phyloP scores from a whole-genome alignment of 2,797 vertebrate genomes.

The Poeciliopsis paucimaculata region DNA sequence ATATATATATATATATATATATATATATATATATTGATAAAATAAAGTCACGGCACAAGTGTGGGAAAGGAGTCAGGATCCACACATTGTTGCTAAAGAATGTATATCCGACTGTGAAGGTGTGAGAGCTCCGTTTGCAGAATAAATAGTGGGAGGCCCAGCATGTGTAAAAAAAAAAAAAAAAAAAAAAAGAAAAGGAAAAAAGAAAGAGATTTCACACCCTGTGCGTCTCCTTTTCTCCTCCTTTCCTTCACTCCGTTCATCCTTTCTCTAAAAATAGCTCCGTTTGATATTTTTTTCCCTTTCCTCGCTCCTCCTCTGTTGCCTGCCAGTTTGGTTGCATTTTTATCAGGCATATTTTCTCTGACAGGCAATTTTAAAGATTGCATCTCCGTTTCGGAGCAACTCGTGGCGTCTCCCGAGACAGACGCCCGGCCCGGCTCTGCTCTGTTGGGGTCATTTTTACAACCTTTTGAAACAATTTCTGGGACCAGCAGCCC shows the following conservation, averaged over 20 bases:
- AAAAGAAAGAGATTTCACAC: constrained; percentile 26
- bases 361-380: constrained; percentile 66
- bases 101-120: not conserved
- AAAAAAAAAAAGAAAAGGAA: too few species aligned
- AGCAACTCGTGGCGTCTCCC: constrained; percentile 31
- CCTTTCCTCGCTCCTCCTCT: not conserved
- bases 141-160: not conserved
- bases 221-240: not conserved
- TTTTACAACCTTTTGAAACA: constrained; percentile 38
- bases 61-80: constrained; percentile 1
- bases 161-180: constrained; percentile 14
- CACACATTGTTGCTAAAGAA: not conserved
- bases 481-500: constrained; percentile 21
- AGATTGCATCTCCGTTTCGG: constrained; percentile 67
- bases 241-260: not conserved
- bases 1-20: too few species aligned
- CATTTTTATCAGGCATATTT: constrained; percentile 61
- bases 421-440: constrained; percentile 9
- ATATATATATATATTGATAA: not conserved
- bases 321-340: constrained; percentile 37
- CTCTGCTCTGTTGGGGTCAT: constrained; percentile 28
- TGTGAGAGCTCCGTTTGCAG: not conserved
- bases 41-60: not conserved
- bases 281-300: constrained; percentile 1
- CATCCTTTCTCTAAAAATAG: constrained; percentile 48